phyloP scores from a whole-genome alignment of 2,797 vertebrate species.

The Gymnopithys bicolor region DNA sequence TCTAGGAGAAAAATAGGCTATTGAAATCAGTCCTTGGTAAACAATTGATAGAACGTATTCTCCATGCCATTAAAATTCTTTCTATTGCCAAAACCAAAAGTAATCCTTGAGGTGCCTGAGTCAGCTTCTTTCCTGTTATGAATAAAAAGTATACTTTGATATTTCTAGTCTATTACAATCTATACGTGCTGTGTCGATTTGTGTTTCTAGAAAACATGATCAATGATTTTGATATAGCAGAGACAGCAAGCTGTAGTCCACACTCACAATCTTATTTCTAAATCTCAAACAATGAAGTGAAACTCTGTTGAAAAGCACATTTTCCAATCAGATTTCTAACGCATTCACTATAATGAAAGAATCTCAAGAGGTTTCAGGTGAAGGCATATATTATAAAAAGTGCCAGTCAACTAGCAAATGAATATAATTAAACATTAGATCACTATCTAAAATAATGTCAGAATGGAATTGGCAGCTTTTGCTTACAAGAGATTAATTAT shows the following conservation, averaged over 20 bases:
- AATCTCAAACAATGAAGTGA: background rate
- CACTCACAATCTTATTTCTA: background rate
- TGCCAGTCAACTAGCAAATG: constrained; percentile 39
- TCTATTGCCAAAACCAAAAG: background rate
- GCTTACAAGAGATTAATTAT: constrained; percentile 18
- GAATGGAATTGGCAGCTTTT: constrained; percentile 19
- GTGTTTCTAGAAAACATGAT: background rate
- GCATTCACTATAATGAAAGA: background rate
- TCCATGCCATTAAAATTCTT: background rate
- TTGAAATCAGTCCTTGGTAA: background rate
- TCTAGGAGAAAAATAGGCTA: background rate
- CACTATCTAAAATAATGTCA: background rate
- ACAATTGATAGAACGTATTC: background rate
- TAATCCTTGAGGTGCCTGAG: background rate
- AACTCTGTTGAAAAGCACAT: background rate
- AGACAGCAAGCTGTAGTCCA: background rate
- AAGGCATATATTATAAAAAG: constrained; percentile 13
- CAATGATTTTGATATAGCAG: background rate
- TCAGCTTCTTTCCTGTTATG: background rate
- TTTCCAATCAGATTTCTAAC: constrained; percentile 34
- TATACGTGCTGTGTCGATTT: background rate
- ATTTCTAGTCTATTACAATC: background rate
- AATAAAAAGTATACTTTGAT: background rate
- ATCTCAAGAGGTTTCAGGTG: constrained; percentile 1
- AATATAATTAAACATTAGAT: background rate